These are phyloP conservation scores for Himalopsyche tibetana DNA, from an alignment of 2,888 invertebrate genomes.

Conservation along the genomic window DNA sequence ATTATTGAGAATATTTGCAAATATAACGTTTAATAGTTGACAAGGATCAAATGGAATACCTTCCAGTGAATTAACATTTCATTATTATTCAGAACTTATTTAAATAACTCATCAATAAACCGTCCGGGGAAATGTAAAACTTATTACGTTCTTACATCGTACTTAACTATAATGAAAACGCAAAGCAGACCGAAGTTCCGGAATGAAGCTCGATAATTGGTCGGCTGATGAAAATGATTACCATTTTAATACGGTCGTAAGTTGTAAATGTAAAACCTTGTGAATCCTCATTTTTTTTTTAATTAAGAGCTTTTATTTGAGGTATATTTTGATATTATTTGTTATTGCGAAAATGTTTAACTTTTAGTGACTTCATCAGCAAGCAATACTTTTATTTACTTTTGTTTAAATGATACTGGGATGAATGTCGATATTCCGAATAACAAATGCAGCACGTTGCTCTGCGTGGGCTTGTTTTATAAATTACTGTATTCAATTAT, in stretches of 20 bases:
- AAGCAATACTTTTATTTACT: too few species aligned
- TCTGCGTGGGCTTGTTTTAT: too few species aligned
- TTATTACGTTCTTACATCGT: constrained; percentile 55
- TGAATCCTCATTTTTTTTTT: not conserved
- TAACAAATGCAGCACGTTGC: too few species aligned
- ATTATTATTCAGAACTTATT: constrained; percentile 60
- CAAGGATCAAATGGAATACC: not conserved
- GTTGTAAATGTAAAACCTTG: not conserved
- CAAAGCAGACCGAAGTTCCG: not conserved
- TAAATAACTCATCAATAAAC: constrained; percentile 63
- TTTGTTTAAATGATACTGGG: too few species aligned
- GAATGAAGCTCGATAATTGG: constrained; percentile 8
- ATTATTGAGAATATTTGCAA: too few species aligned
- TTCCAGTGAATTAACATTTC: constrained; percentile 11
- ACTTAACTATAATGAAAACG: constrained; percentile 36
- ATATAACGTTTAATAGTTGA: too few species aligned
- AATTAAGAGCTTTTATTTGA: not conserved
- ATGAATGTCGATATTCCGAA: too few species aligned
- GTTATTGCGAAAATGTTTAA: too few species aligned
- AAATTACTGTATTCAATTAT: too few species aligned
- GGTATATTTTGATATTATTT: not conserved
- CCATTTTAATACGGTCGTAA: constrained; percentile 19
- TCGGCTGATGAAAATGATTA: constrained; percentile 24
- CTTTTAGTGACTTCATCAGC: too few species aligned
- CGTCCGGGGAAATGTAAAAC: constrained; percentile 60